Conservation (phyloP, 2,113 vertebrate genomes). For the Thalassarche chlororhynchos region DNA sequence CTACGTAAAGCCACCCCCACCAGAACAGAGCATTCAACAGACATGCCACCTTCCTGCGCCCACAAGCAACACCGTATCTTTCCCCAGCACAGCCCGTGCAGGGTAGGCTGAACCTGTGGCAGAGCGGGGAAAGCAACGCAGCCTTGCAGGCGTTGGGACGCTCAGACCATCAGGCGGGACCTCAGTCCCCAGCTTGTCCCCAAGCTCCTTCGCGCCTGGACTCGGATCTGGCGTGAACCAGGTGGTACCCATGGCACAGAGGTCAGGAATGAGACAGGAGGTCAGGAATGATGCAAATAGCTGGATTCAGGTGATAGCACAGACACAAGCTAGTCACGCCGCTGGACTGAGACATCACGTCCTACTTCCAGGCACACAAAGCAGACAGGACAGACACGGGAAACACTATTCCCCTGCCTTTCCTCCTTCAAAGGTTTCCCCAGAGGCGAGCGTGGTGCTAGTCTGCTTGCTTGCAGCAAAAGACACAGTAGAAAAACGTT, state of each 20-base stretch:
- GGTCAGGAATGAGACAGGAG: not conserved
- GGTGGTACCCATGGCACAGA: too few species aligned
- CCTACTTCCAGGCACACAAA: not conserved
- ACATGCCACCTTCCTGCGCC: not conserved
- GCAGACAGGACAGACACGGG: not conserved
- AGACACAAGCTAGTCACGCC: not conserved
- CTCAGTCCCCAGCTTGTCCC: not conserved
- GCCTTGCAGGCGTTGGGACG: accelerated
- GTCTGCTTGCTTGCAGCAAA: not conserved
- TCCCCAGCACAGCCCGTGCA: not conserved
- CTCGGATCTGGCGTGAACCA: accelerated
- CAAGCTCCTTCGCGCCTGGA: accelerated
- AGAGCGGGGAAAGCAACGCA: not conserved
- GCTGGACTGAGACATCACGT: too few species aligned
- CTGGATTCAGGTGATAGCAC: not conserved
- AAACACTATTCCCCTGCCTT: not conserved
- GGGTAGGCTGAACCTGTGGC: too few species aligned
- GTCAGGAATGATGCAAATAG: not conserved
- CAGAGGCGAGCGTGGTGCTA: too few species aligned
- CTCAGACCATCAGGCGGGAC: not conserved
- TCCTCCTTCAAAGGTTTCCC: not conserved
- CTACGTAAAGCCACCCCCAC: not conserved
- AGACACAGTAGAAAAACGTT: not conserved
- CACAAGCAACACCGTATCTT: accelerated
- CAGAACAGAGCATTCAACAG: not conserved